A percentile compares a stretch with the other conserved stretches of the same genome.
Conservation (phyloP, 2,113 vertebrate genomes). For the Lates calcarifer region DNA sequence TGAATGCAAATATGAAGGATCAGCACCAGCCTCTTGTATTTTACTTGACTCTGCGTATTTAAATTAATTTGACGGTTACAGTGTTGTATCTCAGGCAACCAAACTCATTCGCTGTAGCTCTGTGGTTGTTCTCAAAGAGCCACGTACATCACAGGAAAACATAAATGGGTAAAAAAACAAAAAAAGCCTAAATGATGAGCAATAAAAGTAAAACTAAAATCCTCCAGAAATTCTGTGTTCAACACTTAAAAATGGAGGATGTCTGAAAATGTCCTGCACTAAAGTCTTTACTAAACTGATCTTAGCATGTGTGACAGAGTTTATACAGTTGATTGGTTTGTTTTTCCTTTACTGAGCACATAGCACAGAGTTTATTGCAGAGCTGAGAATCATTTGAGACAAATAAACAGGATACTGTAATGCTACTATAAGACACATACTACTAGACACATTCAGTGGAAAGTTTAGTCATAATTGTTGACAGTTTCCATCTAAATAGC, state of each 20-base stretch:
- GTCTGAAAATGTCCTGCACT: background rate
- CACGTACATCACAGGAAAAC: background rate
- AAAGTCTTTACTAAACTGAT: background rate
- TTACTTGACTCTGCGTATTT: slow-evolving; percentile 26
- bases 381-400: background rate
- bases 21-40: slow-evolving; percentile 6
- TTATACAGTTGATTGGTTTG: background rate
- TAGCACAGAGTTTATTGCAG: slow-evolving; percentile 12
- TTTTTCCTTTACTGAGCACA: slow-evolving; percentile 4
- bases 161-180: background rate
- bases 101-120: background rate
- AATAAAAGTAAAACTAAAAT: background rate
- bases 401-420: slow-evolving; percentile 2
- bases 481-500: slow-evolving; percentile 32
- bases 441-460: slow-evolving; percentile 16
- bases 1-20: background rate
- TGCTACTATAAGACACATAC: slow-evolving; percentile 21
- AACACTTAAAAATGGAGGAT: background rate
- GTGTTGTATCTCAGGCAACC: background rate
- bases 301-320: slow-evolving; percentile 1
- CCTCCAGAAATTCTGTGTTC: background rate
- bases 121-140: background rate
- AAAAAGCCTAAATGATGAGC: no score
- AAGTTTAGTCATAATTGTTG: slow-evolving; percentile 32
- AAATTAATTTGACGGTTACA: slow-evolving; percentile 3